phyloP scores from a whole-genome alignment of 1,140 invertebrate species.

The Phymorhynchus buccinoides region DNA sequence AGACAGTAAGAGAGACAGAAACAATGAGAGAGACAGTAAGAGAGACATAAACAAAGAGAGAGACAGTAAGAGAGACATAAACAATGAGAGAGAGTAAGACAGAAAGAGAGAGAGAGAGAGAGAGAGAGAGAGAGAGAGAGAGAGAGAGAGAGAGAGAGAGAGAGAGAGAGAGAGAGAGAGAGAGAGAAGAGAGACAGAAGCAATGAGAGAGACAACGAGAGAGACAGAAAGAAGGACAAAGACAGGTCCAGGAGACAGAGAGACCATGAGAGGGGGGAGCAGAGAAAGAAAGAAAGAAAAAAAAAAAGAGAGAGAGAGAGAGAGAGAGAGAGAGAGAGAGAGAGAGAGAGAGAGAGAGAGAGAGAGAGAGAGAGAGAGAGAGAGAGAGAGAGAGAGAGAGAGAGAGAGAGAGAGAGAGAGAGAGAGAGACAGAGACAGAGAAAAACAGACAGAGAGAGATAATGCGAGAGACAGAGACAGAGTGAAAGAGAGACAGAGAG shows the following conservation, averaged over 20 bases:
- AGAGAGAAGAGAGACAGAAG: not conserved
- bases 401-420: constrained; percentile 10
- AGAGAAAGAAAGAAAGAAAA: not conserved
- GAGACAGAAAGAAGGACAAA: not conserved
- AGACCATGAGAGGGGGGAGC: not conserved
- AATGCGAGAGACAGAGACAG: too few relatives aligned
- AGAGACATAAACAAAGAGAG: not conserved
- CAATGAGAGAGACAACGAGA: not conserved
- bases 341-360: too few relatives aligned
- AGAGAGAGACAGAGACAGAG: constrained; percentile 13
- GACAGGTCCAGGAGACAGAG: not conserved
- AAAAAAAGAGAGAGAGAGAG: not conserved
- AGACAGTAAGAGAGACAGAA: not conserved
- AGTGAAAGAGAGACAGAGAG: not conserved
- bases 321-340: too few relatives aligned
- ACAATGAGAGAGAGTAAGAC: too few relatives aligned
- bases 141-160: constrained; percentile 13
- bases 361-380: too few relatives aligned
- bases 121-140: constrained; percentile 1
- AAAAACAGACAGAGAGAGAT: not conserved
- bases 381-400: not conserved
- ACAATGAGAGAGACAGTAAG: not conserved
- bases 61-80: too few relatives aligned
- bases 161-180: not conserved
- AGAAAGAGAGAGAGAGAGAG: not conserved